These are phyloP conservation scores for Agrochola lota DNA, from an alignment of 2,888 invertebrate species.

Conservation along the genomic window DNA sequence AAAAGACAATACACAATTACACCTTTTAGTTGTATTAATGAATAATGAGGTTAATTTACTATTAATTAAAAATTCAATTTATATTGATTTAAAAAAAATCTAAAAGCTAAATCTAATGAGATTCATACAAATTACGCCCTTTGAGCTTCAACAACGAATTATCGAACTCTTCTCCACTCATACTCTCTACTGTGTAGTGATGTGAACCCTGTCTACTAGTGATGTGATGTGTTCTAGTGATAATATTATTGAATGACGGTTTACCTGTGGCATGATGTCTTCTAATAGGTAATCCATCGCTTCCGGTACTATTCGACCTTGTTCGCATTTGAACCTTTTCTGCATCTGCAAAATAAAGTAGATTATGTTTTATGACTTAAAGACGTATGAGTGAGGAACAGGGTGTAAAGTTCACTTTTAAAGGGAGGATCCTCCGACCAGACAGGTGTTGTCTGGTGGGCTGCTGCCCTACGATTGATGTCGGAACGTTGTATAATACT, in stretches of 20 bases:
- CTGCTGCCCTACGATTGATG: too few species aligned
- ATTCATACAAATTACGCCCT: neutral
- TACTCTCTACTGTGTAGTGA: conserved; percentile 44
- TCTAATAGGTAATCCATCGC: conserved; percentile 90
- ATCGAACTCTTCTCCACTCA: conserved; percentile 9
- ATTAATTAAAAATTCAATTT: too few species aligned
- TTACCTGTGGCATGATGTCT: conserved; percentile 91
- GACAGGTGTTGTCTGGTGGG: too few species aligned
- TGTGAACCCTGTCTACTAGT: conserved; percentile 36
- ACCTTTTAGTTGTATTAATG: neutral
- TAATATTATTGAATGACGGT: conserved; percentile 12
- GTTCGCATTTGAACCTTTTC: conserved; percentile 90
- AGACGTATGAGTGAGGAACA: too few species aligned
- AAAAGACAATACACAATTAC: neutral
- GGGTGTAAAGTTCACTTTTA: too few species aligned
- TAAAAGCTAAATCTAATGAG: neutral
- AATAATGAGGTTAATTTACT: neutral
- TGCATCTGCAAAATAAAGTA: conserved; percentile 73
- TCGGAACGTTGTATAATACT: too few species aligned
- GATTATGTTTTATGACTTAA: neutral
- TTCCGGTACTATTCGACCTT: conserved; percentile 90
- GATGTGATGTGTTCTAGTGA: conserved; percentile 41
- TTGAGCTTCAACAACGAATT: neutral
- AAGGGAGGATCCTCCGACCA: too few species aligned
- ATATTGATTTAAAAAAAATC: neutral